Conservation (phyloP, 2,888 invertebrate genomes). For the Omphaloscelis lunosa region DNA sequence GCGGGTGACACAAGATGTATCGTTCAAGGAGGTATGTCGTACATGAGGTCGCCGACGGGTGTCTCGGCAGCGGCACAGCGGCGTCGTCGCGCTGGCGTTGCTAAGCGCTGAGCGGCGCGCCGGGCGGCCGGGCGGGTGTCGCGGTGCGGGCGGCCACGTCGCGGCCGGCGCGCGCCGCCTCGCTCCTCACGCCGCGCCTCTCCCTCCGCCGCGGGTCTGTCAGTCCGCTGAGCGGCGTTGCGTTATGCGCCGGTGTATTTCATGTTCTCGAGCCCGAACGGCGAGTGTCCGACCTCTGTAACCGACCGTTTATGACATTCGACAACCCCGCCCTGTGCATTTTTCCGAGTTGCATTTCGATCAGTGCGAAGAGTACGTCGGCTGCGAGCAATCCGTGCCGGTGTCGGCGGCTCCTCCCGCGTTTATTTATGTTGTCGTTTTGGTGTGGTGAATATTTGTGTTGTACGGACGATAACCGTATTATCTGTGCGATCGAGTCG, state of each 20-base stretch:
- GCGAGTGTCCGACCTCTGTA: slow-evolving; percentile 88
- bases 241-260: slow-evolving; percentile 79
- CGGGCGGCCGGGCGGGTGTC: slow-evolving; percentile 50
- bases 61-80: slow-evolving; percentile 64
- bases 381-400: slow-evolving; percentile 78
- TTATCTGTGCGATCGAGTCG: slow-evolving; percentile 88
- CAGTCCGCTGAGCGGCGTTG: slow-evolving; percentile 87
- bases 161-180: slow-evolving; percentile 74
- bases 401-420: slow-evolving; percentile 83
- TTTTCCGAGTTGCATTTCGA: slow-evolving; percentile 86
- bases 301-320: slow-evolving; percentile 89
- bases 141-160: slow-evolving; percentile 68
- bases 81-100: slow-evolving; percentile 61
- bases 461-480: slow-evolving; percentile 90
- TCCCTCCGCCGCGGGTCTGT: slow-evolving; percentile 67
- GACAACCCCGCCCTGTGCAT: slow-evolving; percentile 90
- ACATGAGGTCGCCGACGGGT: slow-evolving; percentile 66
- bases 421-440: slow-evolving; percentile 90
- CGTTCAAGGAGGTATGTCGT: slow-evolving; percentile 50
- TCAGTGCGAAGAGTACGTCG: slow-evolving; percentile 85
- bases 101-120: slow-evolving; percentile 63
- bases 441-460: slow-evolving; percentile 91
- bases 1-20: slow-evolving; percentile 60
- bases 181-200: slow-evolving; percentile 74
- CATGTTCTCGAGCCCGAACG: slow-evolving; percentile 75